Evolutionary conservation across 2,888 invertebrate genomes (phyloP).

Genomic region (Camptogramma bilineatum): DNA sequence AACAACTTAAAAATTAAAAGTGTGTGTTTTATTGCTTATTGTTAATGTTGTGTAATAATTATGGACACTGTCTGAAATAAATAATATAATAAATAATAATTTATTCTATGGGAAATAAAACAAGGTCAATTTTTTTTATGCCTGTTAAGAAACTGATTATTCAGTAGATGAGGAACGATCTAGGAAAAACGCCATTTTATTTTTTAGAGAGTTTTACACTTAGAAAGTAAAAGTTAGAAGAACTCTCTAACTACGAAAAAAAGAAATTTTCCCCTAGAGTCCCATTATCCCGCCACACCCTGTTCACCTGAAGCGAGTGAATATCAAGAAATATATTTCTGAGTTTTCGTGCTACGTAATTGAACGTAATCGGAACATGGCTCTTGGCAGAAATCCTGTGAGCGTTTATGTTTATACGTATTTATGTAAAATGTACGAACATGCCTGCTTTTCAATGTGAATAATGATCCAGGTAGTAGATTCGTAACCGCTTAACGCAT

Average conservation of each 20-base stretch:
- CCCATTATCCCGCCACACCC: conserved; percentile 7
- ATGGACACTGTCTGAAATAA: too few relatives aligned
- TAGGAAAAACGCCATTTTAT: background rate
- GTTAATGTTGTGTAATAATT: too few relatives aligned
- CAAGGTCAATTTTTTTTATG: background rate
- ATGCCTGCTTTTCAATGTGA: background rate
- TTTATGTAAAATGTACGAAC: conserved; percentile 2
- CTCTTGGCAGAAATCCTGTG: background rate
- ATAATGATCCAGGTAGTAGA: conserved; percentile 2
- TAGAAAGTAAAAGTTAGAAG: background rate
- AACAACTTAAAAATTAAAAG: too few relatives aligned
- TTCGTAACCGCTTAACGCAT: conserved; percentile 11
- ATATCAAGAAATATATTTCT: conserved; percentile 1
- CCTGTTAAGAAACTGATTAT: background rate
- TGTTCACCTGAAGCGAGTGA: conserved; percentile 1
- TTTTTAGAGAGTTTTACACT: background rate
- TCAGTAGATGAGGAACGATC: background rate
- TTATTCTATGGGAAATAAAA: background rate
- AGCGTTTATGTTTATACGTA: background rate
- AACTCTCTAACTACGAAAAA: conserved; percentile 8
- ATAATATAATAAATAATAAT: too few relatives aligned
- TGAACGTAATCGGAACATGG: conserved; percentile 13
- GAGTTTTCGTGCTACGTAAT: conserved; percentile 5
- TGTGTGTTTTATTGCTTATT: too few relatives aligned
- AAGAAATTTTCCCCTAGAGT: conserved; percentile 1